Evolutionary conservation across 2,797 vertebrate species (phyloP).

Genomic region (Lemur catta): DNA sequence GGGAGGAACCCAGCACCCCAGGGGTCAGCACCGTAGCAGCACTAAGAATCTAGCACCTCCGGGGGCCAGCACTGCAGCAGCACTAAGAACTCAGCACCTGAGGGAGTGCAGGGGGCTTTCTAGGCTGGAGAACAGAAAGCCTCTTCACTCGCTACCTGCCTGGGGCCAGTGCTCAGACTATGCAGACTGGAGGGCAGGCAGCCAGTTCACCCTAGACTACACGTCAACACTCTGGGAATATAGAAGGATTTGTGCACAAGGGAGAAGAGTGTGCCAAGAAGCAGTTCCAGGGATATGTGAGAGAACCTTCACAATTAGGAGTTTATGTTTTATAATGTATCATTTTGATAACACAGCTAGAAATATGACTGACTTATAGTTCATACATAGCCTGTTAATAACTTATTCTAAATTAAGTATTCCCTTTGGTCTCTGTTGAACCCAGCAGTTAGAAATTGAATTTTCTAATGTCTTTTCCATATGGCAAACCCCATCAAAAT

Average conservation of each 20-base stretch:
- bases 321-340: neutral
- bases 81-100: neutral
- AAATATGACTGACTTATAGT: neutral
- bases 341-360: neutral
- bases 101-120: neutral
- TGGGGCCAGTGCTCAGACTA: neutral
- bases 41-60: neutral
- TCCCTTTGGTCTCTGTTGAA: conserved; percentile 14
- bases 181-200: neutral
- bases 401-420: neutral
- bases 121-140: neutral
- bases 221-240: neutral
- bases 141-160: neutral
- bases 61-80: neutral
- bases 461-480: conserved; percentile 51
- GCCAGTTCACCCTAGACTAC: neutral
- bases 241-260: neutral
- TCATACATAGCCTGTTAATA: neutral
- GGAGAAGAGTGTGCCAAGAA: neutral
- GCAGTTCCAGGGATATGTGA: neutral
- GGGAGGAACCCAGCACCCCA: neutral
- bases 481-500: conserved; percentile 8
- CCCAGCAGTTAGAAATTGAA: conserved; percentile 19
- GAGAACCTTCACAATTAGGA: neutral
- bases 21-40: neutral